Evolutionary conservation across 1,140 invertebrate species (phyloP).

Genomic region (Pararge aegeria): DNA sequence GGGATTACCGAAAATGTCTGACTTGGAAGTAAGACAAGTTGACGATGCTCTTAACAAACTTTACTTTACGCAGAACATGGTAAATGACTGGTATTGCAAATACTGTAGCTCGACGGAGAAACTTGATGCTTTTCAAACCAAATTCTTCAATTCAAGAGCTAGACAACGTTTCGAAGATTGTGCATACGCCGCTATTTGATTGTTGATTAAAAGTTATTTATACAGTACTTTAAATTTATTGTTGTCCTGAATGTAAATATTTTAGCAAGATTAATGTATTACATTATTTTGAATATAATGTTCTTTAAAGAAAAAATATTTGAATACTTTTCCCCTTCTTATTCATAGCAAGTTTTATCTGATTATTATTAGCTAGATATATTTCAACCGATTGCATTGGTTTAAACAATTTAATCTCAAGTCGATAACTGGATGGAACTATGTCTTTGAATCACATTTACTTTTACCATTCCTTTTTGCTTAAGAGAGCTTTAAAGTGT

Average conservation of each 20-base stretch:
- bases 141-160: conserved; percentile 44
- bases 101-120: conserved; percentile 42
- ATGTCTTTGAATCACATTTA: no score
- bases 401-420: no score
- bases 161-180: conserved; percentile 52
- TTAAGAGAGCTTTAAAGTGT: no score
- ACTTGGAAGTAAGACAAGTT: conserved; percentile 38
- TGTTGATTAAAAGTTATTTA: conserved; percentile 7
- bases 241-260: no score
- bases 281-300: background rate
- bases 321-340: background rate
- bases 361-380: no score
- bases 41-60: conserved; percentile 48
- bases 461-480: no score
- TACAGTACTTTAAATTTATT: no score
- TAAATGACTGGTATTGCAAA: conserved; percentile 52
- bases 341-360: background rate
- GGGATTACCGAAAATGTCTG: conserved; percentile 53
- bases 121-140: conserved; percentile 42
- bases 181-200: conserved; percentile 50
- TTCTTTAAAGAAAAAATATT: background rate
- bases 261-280: background rate
- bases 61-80: conserved; percentile 35
- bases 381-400: no score
- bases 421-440: no score